Conservation (phyloP, 1,140 invertebrate species). For the Cotesia chilonis region DNA sequence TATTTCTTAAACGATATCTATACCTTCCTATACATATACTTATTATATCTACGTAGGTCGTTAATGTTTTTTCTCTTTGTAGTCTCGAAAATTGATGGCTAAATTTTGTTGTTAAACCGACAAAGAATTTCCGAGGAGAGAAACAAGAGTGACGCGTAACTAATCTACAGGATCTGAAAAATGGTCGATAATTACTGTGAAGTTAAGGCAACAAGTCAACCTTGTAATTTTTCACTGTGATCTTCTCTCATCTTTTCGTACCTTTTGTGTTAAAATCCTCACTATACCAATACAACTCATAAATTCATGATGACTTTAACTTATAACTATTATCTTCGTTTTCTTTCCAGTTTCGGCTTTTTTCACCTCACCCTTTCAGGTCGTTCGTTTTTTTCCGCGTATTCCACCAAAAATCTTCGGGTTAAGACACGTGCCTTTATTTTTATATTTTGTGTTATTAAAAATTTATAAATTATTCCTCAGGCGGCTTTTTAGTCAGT, state of each 20-base stretch:
- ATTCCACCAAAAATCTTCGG: too few species aligned
- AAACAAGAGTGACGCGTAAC: constrained; percentile 6
- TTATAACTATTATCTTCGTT: too few species aligned
- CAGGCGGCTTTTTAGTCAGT: too few species aligned
- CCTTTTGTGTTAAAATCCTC: constrained; percentile 3
- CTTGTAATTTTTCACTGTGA: constrained; percentile 7
- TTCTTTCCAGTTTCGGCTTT: too few species aligned
- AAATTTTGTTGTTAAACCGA: constrained; percentile 8
- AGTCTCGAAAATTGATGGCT: constrained; percentile 7
- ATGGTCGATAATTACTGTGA: constrained; percentile 8
- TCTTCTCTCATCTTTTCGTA: not conserved
- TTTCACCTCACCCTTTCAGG: too few species aligned
- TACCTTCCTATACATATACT: not conserved
- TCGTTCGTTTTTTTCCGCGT: too few species aligned
- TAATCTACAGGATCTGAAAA: constrained; percentile 16
- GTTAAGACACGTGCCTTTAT: too few species aligned
- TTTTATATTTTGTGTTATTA: too few species aligned
- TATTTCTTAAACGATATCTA: not conserved
- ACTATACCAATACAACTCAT: not conserved
- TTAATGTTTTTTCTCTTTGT: constrained; percentile 9
- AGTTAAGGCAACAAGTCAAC: not conserved
- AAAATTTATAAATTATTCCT: too few species aligned
- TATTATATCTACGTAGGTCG: not conserved
- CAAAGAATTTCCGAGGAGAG: not conserved
- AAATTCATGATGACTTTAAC: too few species aligned